Base-by-base conservation (phyloP, 1,140 invertebrate species). In the Oreohelix idahoensis region DNA sequence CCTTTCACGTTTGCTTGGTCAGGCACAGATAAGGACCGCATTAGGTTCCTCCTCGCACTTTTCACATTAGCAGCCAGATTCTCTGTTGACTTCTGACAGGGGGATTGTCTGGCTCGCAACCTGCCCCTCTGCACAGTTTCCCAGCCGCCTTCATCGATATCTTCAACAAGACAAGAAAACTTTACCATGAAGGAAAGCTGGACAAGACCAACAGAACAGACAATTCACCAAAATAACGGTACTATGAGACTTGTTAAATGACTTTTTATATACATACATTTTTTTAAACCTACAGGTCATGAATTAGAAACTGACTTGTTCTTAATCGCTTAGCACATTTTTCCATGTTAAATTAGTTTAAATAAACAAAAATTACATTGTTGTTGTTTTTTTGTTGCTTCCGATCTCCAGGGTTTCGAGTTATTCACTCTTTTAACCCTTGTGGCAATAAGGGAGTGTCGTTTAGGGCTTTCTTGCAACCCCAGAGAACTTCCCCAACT, bases 41-140 rank as follows among this genome's bases (percentile, higher is more conserved):
- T 83, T 8, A 85, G 42, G 13, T 84, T 83, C 36, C 81, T 49
- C 71, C 84, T 84, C 5, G 58, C 76, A 75, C 81, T 79, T 29
- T 74, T 70, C 23, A 42, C 35, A 17, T 49, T 71, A 49, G 83
- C 53, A 29, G 84, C 69, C 13, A 90, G 69, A 83, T 89, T 90
- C 83, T 90, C 89, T 20, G 89, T 81, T 0, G 89, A 90, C 75
- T 89, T 88, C 80, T 92, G 91, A n/a, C 90, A 89, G 1, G 91
- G 89, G 38, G 92, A 92, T 73, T 89, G 88, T 83, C 89, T 84
- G 1, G 89, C 86, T 82, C 88, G 89, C 5, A 86, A 84, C 78
- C 89, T 89, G 29, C 88, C 93, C 79, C 94, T 92, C 15, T 94
- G 93, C 0, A 95, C 95, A 15, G 94, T 95, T 91, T 95, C 95